Evolutionary conservation across 2,797 vertebrate genomes (phyloP).

Genomic region (Trematomus bernacchii): DNA sequence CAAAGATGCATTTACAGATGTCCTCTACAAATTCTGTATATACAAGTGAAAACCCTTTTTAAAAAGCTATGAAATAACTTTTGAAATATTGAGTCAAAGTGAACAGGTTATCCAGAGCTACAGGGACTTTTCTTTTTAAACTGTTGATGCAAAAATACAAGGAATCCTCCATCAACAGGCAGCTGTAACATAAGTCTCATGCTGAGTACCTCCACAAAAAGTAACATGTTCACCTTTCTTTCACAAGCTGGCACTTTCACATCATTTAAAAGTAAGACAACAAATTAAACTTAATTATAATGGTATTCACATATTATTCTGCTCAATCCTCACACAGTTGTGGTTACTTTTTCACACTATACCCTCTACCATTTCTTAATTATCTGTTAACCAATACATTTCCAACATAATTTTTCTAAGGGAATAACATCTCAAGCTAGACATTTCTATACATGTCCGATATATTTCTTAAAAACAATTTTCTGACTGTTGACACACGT

Average conservation of each 20-base stretch:
- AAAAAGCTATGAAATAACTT: slow-evolving; percentile 15
- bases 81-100: slow-evolving; percentile 15
- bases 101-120: slow-evolving; percentile 9
- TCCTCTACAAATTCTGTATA: slow-evolving; percentile 17
- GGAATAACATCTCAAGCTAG: not conserved
- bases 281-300: slow-evolving; percentile 16
- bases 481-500: not conserved
- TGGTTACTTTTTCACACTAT: not conserved
- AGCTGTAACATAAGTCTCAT: not conserved
- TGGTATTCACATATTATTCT: not conserved
- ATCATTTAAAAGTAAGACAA: slow-evolving; percentile 11
- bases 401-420: not conserved
- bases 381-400: not conserved
- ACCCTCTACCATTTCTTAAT: not conserved
- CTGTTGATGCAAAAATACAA: slow-evolving; percentile 22
- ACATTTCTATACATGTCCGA: not conserved
- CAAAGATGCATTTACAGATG: slow-evolving; percentile 47
- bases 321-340: slow-evolving; percentile 11
- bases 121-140: not conserved
- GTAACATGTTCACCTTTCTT: slow-evolving; percentile 2
- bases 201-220: not conserved
- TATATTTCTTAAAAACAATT: slow-evolving; percentile 5
- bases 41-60: slow-evolving; percentile 29
- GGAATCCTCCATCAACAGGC: slow-evolving; percentile 2
- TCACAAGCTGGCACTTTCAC: slow-evolving; percentile 6